Evolutionary conservation across 2,113 vertebrate genomes (phyloP), one percentile per base, ranked within the genome.

Genomic region (Puffinus mauretanicus): DNA sequence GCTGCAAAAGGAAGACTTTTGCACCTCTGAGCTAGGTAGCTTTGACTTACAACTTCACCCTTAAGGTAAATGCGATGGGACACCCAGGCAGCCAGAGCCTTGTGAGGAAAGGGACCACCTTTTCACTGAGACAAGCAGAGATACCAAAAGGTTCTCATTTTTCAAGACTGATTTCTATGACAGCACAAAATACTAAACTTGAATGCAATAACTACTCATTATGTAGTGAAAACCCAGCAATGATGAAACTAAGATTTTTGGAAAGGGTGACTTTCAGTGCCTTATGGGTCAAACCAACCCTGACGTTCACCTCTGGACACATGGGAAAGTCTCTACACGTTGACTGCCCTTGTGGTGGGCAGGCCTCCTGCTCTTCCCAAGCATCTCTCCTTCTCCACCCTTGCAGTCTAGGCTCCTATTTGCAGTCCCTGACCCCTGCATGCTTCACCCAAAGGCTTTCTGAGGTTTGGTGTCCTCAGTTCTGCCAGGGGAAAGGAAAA

Each of bases 251-350:
- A 40, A 18, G 11, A 36, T 36, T 85, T 86, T 62, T 62, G 30
- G 38, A 79, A 79, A 54, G 5, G 13, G 11, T 3, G 17, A 52
- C 13, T 82, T 87, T 46, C 51, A 75, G 6, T 13, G 12, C 19
- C 27, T 75, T 57, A 17, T 62, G 55, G 30, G 10, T 82, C 14
- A 27, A 67, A 13, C 38, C 25, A 82, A 44, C 36, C 25, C 42
- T 40, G 30, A 54, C 2, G 6, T 5, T 40, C 36, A 32, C 10
- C 32, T 76, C 66, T 67, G 82, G 27, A 42, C 16, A 54, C 8
- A 11, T 4, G 13, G 18, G 10, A 19, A 71, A 51, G 19, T 34
- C 40, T 72, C 73, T 22, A 2, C 1, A n/a, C 1, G 3, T 30
- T 61, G 60, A 27, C 12, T 10, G 44, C 3, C 36, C 26, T 52